Percentiles rank a stretch among this genome's conserved stretches.
Conservation (phyloP, 2,888 invertebrate species). For the Polylopha cassiicola region DNA sequence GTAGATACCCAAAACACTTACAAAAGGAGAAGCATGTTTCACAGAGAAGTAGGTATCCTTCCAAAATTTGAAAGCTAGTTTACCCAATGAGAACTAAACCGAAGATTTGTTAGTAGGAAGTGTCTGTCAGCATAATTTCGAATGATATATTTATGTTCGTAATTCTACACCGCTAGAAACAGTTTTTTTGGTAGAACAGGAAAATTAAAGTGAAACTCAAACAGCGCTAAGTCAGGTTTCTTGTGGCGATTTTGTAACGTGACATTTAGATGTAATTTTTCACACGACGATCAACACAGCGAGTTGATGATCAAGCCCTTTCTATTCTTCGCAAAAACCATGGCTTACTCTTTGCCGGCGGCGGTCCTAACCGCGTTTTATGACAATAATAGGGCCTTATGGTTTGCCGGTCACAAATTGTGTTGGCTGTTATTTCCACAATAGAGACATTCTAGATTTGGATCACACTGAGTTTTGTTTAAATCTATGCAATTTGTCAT, state of each 20-base stretch:
- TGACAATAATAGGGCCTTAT: slow-evolving; percentile 31
- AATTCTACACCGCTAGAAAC: too few relatives aligned
- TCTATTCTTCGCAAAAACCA: slow-evolving; percentile 11
- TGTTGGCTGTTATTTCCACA: slow-evolving; percentile 34
- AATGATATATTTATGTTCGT: too few relatives aligned
- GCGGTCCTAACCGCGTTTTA: slow-evolving; percentile 30
- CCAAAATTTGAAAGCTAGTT: too few relatives aligned
- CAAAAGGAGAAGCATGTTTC: too few relatives aligned
- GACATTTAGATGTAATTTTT: slow-evolving; percentile 6
- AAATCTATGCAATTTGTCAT: slow-evolving; percentile 16
- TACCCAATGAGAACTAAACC: too few relatives aligned
- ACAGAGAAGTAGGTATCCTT: too few relatives aligned
- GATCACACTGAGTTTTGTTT: slow-evolving; percentile 28
- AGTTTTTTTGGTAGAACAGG: too few relatives aligned
- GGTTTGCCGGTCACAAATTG: slow-evolving; percentile 30
- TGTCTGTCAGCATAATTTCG: too few relatives aligned
- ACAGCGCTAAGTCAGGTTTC: too few relatives aligned
- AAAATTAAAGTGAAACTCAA: too few relatives aligned
- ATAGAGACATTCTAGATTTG: slow-evolving; percentile 45
- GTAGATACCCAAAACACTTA: too few relatives aligned
- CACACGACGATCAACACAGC: background rate
- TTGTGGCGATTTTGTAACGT: background rate
- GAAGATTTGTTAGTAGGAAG: too few relatives aligned
- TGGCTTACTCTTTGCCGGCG: slow-evolving; percentile 23
- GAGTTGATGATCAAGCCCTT: slow-evolving; percentile 8